Evolutionary conservation across 2,113 vertebrate genomes (phyloP), one percentile per base, ranked within the genome.

Genomic region (Puffinus mauretanicus): DNA sequence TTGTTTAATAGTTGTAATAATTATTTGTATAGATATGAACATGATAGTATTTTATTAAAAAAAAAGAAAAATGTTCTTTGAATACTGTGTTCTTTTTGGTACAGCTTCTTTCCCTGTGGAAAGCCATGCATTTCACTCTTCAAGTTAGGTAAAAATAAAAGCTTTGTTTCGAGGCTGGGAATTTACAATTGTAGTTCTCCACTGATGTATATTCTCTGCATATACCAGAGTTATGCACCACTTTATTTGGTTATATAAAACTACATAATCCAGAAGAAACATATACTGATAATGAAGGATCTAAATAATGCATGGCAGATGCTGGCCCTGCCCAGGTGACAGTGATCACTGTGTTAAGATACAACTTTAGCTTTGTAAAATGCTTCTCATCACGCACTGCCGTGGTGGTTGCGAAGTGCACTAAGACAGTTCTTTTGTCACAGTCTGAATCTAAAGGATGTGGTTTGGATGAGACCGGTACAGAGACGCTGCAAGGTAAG

Each of bases 21-120:
- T 98, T 98, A 98, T 98, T 98, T 98, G 98, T 98, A 98, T 98
- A 98, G 98, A 98, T 95, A 98, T 84, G 96, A 97, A 98, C 91
- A 96, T 66, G 65, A 98, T 98, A 98, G 98, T 98, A 98, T 98
- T 98, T 98, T 98, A 98, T 98, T 98, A 98, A 98, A 98, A 98
- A 98, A 97, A 58, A 21, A 17, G 10, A 61, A 76, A 65, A 82
- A 3, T 3, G 8, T 17, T 44, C 52, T 51, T 58, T 67, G 70
- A 52, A 42, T 78, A 11, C 38, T 24, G 29, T 78, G 6, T 64
- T 91, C 20, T 30, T 75, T 22, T 70, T 27, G 34, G 32, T 36
- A 25, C 54, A 65, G 34, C 36, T 78, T 34, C 67, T 72, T 86
- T 78, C 13, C 47, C 51, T 18, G 1, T 0, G 13, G 32, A 49